Conservation (phyloP, 1,140 invertebrate species). For the Manduca sexta region DNA sequence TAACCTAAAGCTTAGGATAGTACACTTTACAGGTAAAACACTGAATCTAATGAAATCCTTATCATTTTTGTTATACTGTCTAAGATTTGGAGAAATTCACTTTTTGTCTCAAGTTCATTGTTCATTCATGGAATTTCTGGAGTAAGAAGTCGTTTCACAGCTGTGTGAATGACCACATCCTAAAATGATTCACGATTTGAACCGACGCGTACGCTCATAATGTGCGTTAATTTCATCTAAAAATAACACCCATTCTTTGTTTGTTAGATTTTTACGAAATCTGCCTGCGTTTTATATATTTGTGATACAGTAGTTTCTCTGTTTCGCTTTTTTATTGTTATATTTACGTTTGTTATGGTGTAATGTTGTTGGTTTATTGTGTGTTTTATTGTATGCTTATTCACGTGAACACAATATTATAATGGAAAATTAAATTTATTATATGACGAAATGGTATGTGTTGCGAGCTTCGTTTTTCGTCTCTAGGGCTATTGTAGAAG, state of each 20-base stretch:
- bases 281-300: conserved; percentile 47
- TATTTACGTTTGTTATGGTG: conserved; percentile 9
- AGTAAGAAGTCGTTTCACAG: background rate
- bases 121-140: no score
- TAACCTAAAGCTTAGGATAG: no score
- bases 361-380: conserved; percentile 7
- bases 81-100: no score
- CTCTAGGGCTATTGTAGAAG: background rate
- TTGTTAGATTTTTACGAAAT: conserved; percentile 67
- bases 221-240: conserved; percentile 69
- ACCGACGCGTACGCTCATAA: conserved; percentile 54
- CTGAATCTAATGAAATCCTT: no score
- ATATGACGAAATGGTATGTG: background rate
- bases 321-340: conserved; percentile 18
- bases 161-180: conserved; percentile 21
- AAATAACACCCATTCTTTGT: conserved; percentile 68
- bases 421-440: conserved; percentile 4
- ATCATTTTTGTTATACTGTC: no score
- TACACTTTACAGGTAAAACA: no score
- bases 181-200: conserved; percentile 54
- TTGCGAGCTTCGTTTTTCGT: background rate
- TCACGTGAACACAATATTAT: conserved; percentile 1
- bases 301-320: conserved; percentile 28
- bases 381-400: conserved; percentile 6
- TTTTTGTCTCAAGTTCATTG: no score